A percentile compares a stretch with the other conserved stretches of the same genome.
phyloP scores from a whole-genome alignment of 2,113 vertebrate species.

The Diadophis punctatus region DNA sequence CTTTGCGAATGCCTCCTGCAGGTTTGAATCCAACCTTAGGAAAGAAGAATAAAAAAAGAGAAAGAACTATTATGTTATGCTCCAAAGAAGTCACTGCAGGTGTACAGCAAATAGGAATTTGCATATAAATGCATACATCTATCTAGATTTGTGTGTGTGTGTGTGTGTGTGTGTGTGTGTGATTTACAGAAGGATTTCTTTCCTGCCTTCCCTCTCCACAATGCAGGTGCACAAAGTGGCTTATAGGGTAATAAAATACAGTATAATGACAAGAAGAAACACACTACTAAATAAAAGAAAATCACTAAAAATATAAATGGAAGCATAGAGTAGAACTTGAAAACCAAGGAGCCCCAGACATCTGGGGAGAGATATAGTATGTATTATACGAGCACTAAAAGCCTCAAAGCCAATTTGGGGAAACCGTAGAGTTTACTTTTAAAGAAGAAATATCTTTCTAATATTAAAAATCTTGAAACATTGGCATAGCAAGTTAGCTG shows the following conservation, averaged over 20 bases:
- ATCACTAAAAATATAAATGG: not conserved
- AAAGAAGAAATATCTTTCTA: not conserved
- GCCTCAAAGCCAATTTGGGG: not conserved
- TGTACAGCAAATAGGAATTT: not conserved
- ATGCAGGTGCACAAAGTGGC: not conserved
- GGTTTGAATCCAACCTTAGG: slow-evolving; percentile 88
- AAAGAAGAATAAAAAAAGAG: slow-evolving; percentile 16
- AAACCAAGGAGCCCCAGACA: not conserved
- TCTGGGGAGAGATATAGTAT: not conserved
- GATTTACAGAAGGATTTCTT: not conserved
- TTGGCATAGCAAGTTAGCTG: not conserved
- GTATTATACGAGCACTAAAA: not conserved
- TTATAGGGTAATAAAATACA: not conserved
- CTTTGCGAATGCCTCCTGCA: slow-evolving; percentile 89
- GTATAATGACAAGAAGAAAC: not conserved
- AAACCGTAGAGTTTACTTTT: not conserved
- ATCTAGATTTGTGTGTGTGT: not conserved
- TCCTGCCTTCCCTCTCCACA: not conserved
- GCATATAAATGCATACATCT: not conserved
- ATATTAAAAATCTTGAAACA: not conserved
- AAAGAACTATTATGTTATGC: not conserved
- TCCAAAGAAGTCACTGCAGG: slow-evolving; percentile 24
- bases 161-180: not conserved
- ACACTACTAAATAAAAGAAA: not conserved
- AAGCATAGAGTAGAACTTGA: not conserved